A percentile compares a stretch with the other conserved stretches of the same genome.
phyloP scores from a whole-genome alignment of 2,888 invertebrate species.

The Drosophila helvetica region DNA sequence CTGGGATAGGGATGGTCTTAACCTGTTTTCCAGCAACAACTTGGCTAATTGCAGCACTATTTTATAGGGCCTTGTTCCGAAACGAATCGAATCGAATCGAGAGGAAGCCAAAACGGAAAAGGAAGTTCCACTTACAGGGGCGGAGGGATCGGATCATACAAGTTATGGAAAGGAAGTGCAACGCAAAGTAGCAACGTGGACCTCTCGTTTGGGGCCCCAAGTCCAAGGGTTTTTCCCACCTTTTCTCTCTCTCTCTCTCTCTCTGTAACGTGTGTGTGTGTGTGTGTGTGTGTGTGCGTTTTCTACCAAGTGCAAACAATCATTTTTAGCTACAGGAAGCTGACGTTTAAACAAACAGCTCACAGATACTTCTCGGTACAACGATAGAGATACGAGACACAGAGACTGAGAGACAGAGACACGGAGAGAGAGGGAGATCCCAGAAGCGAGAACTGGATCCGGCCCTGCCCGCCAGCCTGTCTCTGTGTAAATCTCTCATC shows the following conservation, averaged over 20 bases:
- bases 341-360: slow-evolving; percentile 75
- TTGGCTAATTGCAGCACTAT: slow-evolving; percentile 22
- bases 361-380: slow-evolving; percentile 2
- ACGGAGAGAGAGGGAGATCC: slow-evolving; percentile 8
- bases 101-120: slow-evolving; percentile 58
- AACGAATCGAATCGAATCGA: not conserved
- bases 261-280: not conserved
- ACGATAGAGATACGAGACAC: slow-evolving; percentile 23
- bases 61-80: slow-evolving; percentile 26
- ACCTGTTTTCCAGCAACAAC: not conserved
- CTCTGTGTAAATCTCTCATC: slow-evolving; percentile 76
- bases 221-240: slow-evolving; percentile 33
- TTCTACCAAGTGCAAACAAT: slow-evolving; percentile 71
- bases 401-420: slow-evolving; percentile 36
- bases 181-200: slow-evolving; percentile 1
- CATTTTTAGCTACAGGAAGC: slow-evolving; percentile 62
- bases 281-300: not conserved
- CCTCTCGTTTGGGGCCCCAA: no score
- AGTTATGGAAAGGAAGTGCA: slow-evolving; percentile 25
- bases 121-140: slow-evolving; percentile 61
- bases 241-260: slow-evolving; percentile 20
- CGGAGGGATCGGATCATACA: slow-evolving; percentile 40
- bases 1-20: not conserved
- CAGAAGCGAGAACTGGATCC: slow-evolving; percentile 1
- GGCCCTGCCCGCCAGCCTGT: not conserved